Percentiles rank a stretch among this genome's conserved stretches.
phyloP scores from a whole-genome alignment of 1,140 invertebrate species.

The Aphelenchoides fujianensis region DNA sequence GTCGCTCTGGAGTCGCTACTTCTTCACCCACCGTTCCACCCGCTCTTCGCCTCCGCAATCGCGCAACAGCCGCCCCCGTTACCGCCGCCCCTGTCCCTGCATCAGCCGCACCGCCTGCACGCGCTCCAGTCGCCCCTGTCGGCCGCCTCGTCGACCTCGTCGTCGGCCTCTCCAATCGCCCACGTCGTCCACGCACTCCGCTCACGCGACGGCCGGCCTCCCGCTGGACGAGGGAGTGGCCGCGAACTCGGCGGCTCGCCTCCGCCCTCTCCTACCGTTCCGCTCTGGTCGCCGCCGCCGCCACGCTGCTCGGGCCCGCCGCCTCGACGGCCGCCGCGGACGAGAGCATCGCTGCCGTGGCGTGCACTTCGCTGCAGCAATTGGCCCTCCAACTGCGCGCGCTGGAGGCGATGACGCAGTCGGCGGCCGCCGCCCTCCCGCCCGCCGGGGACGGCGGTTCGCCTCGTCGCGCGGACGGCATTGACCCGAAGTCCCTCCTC shows the following conservation, averaged over 20 bases:
- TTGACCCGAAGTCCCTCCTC: slow-evolving; percentile 51
- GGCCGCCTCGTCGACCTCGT: not conserved
- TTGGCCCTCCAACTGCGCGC: not conserved
- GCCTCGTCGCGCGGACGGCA: no score
- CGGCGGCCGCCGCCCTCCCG: not conserved
- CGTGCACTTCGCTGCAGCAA: not conserved
- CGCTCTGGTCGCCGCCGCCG: no score
- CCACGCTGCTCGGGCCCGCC: no score
- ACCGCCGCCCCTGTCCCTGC: not conserved
- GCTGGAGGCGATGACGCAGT: not conserved
- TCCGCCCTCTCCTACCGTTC: no score
- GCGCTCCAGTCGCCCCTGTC: not conserved
- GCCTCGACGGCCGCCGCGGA: not conserved
- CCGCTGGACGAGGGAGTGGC: no score
- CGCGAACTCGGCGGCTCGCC: no score
- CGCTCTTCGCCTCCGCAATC: not conserved
- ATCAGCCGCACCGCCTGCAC: not conserved
- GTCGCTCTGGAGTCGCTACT: not conserved
- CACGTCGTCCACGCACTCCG: not conserved
- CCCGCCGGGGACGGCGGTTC: no score
- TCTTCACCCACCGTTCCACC: not conserved
- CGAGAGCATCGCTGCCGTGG: not conserved
- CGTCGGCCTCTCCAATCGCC: not conserved
- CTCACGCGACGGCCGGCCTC: not conserved
- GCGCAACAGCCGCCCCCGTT: not conserved